Conservation (phyloP, 2,113 vertebrate species). For the Carollia perspicillata region DNA sequence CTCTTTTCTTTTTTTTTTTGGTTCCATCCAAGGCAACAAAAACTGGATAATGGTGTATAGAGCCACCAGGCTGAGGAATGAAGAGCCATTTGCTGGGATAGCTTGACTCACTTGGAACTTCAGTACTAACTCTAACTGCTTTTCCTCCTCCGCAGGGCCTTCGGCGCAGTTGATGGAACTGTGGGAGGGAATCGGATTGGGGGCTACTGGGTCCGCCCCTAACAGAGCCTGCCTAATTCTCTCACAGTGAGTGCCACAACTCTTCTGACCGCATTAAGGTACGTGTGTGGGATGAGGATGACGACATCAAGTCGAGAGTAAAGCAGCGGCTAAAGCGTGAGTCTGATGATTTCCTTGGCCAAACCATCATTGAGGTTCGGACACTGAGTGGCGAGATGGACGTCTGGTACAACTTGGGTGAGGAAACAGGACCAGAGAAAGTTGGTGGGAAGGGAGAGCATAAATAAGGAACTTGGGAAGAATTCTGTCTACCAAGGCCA, state of each 20-base stretch:
- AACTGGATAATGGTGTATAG: background rate
- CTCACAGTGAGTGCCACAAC: conserved; percentile 97
- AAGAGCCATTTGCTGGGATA: background rate
- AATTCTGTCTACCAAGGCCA: background rate
- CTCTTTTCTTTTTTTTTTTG: background rate
- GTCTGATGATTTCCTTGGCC: conserved; percentile 97
- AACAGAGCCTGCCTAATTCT: background rate
- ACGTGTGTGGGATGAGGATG: conserved; percentile 98
- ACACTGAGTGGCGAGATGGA: conserved; percentile 98
- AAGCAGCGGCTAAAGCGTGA: conserved; percentile 98
- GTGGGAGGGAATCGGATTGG: background rate
- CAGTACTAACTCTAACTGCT: background rate
- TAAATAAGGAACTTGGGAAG: background rate
- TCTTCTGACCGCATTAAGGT: conserved; percentile 98
- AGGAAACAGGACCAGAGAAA: conserved; percentile 69
- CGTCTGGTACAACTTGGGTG: conserved; percentile 99
- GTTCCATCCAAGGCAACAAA: background rate
- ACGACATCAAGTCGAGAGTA: conserved; percentile 97
- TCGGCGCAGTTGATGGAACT: background rate
- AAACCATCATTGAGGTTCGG: conserved; percentile 98
- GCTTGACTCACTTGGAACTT: background rate
- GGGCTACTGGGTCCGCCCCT: background rate
- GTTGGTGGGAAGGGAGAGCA: background rate
- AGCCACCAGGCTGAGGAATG: background rate
- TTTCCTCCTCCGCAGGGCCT: background rate